Base-by-base conservation (phyloP, 2,797 vertebrate genomes). In the Diplodus puntazzo region DNA sequence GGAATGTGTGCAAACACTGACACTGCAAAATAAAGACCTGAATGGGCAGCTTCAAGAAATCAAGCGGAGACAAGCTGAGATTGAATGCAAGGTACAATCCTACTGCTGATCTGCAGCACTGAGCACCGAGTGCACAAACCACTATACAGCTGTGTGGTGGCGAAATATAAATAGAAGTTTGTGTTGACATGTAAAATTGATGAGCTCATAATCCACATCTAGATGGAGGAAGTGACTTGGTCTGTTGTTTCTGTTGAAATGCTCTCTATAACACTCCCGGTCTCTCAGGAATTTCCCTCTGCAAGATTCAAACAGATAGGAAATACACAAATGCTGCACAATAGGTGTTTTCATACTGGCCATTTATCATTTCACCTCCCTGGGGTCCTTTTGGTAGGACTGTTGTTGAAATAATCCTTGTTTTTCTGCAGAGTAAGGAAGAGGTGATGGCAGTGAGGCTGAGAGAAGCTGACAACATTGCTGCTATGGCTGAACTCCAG, bases 381-480 rank as follows among this genome's bases (percentile, higher is more conserved):
- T 1, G 21, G 21, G 34, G 30, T 39, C 39, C 1, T 7, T 52
- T 45, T 8, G 11, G 39, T 46, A 18, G 34, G 45, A 39, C 59
- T 54, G 23, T 13, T 53, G 21, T 30, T 57, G 17, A 59, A 27
- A 34, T 48, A 17, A 34, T 49, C 30, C 69, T 6, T 59, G 10
- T 64, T 64, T 53, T 66, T 86, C 86, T 84, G 30, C 91, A 99
- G 98, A 98, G 95, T 90, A 99, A 99, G 80, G 98, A 99, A 90
- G 97, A 99, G 83, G 97, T 99, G 89, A 99, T 99, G 98, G 97
- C 98, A 5, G 97, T 97, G 72, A 95, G 98, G 81, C 95, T 99
- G 74, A 95, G 98, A 48, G 98, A 99, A 81, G 98, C 98, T 68
- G 98, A 99, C 83, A 97, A 97, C 91, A 98, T 99, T 2, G 98